Percentiles rank a stretch among this genome's conserved stretches.
Evolutionary conservation across 2,113 vertebrate genomes (phyloP).

Genomic region (Otocyon megalotis): DNA sequence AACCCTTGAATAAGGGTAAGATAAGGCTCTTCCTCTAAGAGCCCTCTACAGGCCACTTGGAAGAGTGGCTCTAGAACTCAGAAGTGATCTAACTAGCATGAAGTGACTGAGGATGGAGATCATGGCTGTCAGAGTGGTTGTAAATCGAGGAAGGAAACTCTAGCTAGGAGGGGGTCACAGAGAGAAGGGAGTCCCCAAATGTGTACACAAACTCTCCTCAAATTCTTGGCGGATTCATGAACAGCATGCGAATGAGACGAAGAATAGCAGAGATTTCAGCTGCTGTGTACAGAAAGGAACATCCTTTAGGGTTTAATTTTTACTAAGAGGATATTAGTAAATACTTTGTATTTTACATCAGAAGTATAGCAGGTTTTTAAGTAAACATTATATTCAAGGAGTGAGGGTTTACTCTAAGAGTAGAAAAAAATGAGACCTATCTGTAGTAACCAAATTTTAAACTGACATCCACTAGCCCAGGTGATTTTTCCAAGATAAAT

Average conservation of each 20-base stretch:
- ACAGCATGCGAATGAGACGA: neutral
- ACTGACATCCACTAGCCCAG: neutral
- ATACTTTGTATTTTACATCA: neutral
- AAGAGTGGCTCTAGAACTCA: neutral
- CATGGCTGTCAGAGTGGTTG: neutral
- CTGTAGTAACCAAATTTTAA: neutral
- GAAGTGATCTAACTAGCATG: neutral
- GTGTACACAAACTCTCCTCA: neutral
- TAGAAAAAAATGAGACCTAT: neutral
- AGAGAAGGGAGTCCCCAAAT: neutral
- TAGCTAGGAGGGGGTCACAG: accelerated
- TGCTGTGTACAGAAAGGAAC: neutral
- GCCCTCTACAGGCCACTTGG: accelerated
- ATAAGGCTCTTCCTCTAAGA: neutral
- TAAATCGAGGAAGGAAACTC: neutral
- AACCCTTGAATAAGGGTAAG: neutral
- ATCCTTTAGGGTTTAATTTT: neutral
- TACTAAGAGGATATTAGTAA: neutral
- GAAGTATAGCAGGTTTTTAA: neutral
- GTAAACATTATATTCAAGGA: neutral
- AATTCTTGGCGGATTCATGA: neutral
- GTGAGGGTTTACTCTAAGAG: neutral
- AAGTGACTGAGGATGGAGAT: neutral
- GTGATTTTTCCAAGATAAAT: neutral
- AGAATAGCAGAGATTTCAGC: neutral